Evolutionary conservation across 2,797 vertebrate genomes (phyloP).

Genomic region (Pseudocheirus occidentalis): DNA sequence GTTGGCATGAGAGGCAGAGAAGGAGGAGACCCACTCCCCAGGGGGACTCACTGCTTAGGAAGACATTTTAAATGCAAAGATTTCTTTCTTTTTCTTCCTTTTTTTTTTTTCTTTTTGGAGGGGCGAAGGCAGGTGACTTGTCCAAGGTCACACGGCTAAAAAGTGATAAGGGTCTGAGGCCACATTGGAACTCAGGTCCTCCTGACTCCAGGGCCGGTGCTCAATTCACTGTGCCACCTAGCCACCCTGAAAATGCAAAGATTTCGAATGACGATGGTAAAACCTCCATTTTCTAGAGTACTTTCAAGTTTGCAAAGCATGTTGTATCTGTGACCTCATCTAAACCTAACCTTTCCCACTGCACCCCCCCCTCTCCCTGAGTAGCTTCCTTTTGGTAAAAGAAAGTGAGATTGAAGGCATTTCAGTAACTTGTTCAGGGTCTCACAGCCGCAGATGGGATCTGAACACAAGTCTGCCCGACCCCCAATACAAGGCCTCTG

Average conservation of each 20-base stretch:
- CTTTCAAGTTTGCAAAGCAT: background rate
- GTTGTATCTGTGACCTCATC: background rate
- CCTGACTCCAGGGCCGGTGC: no score
- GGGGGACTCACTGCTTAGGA: background rate
- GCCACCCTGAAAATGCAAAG: background rate
- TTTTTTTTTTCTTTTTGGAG: no score
- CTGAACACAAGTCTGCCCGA: background rate
- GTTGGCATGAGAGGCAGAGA: background rate
- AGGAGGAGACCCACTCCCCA: background rate
- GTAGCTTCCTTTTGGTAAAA: background rate
- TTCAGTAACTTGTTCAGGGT: background rate
- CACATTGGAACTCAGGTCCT: no score
- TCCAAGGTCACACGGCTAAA: no score
- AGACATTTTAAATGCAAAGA: background rate
- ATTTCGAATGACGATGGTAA: background rate
- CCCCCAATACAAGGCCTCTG: background rate
- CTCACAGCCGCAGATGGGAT: background rate
- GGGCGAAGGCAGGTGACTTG: no score
- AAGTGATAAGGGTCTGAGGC: no score
- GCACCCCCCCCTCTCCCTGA: background rate
- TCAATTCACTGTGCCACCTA: no score
- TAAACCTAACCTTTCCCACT: background rate
- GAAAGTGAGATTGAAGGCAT: background rate
- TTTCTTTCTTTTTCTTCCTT: background rate
- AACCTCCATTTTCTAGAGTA: background rate